phyloP scores from a whole-genome alignment of 2,888 invertebrate species.

The Microchrysa polita region DNA sequence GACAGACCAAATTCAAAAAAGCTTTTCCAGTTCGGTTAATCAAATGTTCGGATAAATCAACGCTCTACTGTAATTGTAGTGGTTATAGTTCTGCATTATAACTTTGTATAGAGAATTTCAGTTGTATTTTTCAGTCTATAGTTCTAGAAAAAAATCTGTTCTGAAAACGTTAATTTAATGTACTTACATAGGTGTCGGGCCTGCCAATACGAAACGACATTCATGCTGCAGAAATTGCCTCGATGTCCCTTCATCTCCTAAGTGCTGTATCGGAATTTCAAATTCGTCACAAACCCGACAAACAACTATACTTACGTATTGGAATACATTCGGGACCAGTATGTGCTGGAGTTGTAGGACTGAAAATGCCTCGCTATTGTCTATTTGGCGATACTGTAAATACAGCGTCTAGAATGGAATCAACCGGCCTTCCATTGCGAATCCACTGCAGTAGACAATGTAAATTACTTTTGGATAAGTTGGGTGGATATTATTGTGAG shows the following conservation, averaged over 20 bases:
- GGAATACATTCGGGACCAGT: conserved; percentile 94
- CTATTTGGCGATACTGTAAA: conserved; percentile 94
- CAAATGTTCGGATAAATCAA: too few species aligned
- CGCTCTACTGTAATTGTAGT: too few species aligned
- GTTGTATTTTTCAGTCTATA: too few species aligned
- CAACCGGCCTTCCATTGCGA: conserved; percentile 82
- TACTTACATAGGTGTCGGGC: conserved; percentile 75
- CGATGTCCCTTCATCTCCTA: conserved; percentile 89
- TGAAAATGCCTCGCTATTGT: conserved; percentile 94
- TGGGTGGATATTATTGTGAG: conserved; percentile 77
- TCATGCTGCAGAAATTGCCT: conserved; percentile 93
- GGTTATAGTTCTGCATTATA: too few species aligned
- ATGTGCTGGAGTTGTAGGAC: conserved; percentile 90
- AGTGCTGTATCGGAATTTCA: conserved; percentile 85
- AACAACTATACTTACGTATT: conserved; percentile 85
- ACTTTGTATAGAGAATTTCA: too few species aligned
- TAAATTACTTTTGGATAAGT: conserved; percentile 72
- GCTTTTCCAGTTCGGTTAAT: too few species aligned
- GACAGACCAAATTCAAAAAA: too few species aligned
- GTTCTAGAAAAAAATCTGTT: too few species aligned
- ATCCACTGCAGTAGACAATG: conserved; percentile 85
- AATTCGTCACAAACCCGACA: conserved; percentile 86
- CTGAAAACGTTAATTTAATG: too few species aligned
- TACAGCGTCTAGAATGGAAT: conserved; percentile 88
- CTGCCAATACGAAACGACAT: conserved; percentile 87